phyloP scores from a whole-genome alignment of 2,888 invertebrate species.

The Nephrotoma flavescens region DNA sequence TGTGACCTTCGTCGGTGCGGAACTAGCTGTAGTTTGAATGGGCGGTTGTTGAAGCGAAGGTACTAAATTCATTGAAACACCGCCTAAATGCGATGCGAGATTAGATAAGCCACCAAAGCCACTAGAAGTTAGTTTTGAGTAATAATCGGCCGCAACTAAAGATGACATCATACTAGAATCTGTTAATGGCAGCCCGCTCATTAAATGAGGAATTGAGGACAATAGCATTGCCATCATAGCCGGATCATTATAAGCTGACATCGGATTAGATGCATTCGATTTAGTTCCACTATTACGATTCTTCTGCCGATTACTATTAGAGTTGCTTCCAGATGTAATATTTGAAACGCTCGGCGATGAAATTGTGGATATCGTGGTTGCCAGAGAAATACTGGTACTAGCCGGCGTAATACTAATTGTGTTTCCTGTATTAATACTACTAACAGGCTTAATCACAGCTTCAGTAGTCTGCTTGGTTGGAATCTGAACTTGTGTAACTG shows the following conservation, averaged over 20 bases:
- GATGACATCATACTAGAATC: constrained; percentile 4
- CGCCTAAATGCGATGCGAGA: neutral
- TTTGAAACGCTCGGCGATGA: neutral
- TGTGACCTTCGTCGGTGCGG: neutral
- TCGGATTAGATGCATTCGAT: neutral
- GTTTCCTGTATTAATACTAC: neutral
- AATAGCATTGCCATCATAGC: neutral
- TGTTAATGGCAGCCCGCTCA: neutral
- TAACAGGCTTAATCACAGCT: neutral
- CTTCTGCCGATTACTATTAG: neutral
- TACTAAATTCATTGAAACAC: neutral
- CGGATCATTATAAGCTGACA: neutral
- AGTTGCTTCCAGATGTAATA: constrained; percentile 5
- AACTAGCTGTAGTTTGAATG: neutral
- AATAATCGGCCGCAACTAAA: neutral
- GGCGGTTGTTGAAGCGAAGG: neutral
- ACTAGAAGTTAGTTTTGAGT: neutral
- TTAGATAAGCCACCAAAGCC: neutral
- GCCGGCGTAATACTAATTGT: neutral
- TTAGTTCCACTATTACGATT: neutral
- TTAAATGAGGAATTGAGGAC: neutral
- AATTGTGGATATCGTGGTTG: neutral
- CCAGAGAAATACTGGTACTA: neutral
- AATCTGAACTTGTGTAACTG: neutral
- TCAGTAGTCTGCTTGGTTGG: neutral